phyloP scores from a whole-genome alignment of 2,888 invertebrate species.

The Fragum whitleyi region DNA sequence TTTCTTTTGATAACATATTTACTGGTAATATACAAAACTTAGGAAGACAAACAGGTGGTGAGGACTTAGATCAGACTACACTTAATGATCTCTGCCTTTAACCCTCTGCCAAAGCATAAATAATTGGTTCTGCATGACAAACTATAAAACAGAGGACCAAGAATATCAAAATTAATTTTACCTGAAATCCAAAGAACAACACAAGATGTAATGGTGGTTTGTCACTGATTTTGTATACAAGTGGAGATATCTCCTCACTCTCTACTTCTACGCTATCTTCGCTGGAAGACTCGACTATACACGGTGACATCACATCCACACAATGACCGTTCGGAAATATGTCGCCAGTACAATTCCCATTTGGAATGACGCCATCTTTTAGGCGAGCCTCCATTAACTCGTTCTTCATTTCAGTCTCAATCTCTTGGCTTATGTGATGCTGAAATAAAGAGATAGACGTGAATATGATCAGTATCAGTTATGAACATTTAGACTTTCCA shows the following conservation, averaged over 20 bases:
- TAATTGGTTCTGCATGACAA: no score
- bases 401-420: neutral
- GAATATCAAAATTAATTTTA: no score
- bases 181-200: constrained; percentile 68
- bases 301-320: constrained; percentile 26
- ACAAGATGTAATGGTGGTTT: constrained; percentile 65
- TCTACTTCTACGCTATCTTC: constrained; percentile 35
- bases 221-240: constrained; percentile 67
- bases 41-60: no score
- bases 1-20: no score
- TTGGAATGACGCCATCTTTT: constrained; percentile 19
- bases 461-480: no score
- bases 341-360: neutral
- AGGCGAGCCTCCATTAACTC: neutral
- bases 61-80: no score
- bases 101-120: no score
- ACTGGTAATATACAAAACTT: no score
- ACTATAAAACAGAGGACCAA: no score
- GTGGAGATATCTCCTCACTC: constrained; percentile 19
- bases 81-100: no score
- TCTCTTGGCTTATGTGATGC: constrained; percentile 8
- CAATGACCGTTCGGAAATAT: constrained; percentile 34
- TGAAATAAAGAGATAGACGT: neutral
- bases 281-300: constrained; percentile 15
- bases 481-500: no score